Evolutionary conservation across 2,888 invertebrate genomes (phyloP).

Genomic region (Parnassius glacialis): DNA sequence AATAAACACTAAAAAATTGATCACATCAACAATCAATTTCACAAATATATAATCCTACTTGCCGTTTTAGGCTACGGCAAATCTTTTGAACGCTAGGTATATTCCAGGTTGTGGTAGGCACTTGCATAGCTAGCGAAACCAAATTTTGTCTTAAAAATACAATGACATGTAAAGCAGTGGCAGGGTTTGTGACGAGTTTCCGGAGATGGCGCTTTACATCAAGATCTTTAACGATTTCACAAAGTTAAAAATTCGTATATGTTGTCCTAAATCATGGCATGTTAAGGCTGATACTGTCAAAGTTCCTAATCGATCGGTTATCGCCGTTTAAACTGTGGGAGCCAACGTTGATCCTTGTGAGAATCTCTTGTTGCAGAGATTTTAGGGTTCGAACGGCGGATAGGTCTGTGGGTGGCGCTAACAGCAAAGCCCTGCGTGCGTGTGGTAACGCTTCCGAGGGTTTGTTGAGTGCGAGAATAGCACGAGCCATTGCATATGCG

Average conservation of each 20-base stretch:
- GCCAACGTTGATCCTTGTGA: constrained; percentile 74
- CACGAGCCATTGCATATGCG: constrained; percentile 94
- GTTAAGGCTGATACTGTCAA: constrained; percentile 75
- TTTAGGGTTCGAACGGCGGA: constrained; percentile 88
- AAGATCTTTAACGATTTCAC: too few species aligned
- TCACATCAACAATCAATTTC: neutral
- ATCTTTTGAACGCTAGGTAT: too few species aligned
- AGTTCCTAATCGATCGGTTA: constrained; percentile 65
- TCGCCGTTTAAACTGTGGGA: constrained; percentile 64
- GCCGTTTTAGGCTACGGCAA: too few species aligned
- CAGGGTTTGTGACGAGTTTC: too few species aligned
- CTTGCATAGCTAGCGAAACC: too few species aligned
- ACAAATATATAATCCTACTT: too few species aligned
- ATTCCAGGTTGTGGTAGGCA: too few species aligned
- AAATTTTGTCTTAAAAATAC: too few species aligned
- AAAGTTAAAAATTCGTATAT: too few species aligned
- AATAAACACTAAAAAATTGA: neutral
- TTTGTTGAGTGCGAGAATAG: constrained; percentile 88
- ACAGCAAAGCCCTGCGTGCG: constrained; percentile 88
- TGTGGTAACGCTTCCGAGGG: constrained; percentile 89
- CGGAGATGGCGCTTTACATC: too few species aligned
- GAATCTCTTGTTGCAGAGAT: constrained; percentile 87
- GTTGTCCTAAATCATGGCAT: constrained; percentile 51
- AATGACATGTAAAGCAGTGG: too few species aligned
- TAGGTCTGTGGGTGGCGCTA: constrained; percentile 86